Percentiles rank a stretch among this genome's conserved stretches.
Conservation (phyloP, 2,888 invertebrate genomes). For the Cordilura impudica region DNA sequence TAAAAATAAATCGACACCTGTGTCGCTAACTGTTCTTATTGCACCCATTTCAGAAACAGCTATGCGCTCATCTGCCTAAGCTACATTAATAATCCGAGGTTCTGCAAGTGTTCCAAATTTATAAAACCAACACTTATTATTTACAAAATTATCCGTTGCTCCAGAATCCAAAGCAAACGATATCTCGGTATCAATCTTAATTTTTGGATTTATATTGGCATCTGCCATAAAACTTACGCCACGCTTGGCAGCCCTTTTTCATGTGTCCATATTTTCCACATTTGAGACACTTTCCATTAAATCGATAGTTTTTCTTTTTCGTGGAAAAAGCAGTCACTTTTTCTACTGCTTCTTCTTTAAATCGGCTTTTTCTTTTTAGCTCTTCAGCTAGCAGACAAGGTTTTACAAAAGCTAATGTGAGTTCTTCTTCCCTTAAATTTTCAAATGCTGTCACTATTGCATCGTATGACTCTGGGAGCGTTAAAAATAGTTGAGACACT, state of each 20-base stretch:
- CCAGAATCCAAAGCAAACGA: conserved; percentile 20
- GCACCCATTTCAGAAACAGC: not conserved
- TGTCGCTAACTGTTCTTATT: conserved; percentile 4
- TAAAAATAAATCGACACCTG: conserved; percentile 1
- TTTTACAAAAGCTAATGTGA: conserved; percentile 1
- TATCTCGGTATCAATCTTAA: not conserved
- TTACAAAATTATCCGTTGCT: conserved; percentile 10
- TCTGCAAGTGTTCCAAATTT: not conserved
- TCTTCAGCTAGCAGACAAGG: conserved; percentile 3
- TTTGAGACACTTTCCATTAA: conserved; percentile 29
- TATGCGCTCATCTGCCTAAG: not conserved
- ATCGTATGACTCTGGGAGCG: conserved; percentile 2
- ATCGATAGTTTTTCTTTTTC: not conserved
- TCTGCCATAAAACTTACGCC: not conserved
- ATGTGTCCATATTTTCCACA: conserved; percentile 32
- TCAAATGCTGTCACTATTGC: conserved; percentile 10
- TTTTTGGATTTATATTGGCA: not conserved
- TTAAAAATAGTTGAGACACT: conserved; percentile 21
- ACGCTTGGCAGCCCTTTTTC: conserved; percentile 20
- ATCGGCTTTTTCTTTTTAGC: not conserved
- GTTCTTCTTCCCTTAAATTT: not conserved
- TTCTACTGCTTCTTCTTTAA: not conserved
- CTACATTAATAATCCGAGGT: not conserved
- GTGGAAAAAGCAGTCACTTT: conserved; percentile 17
- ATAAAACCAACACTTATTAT: not conserved